phyloP scores from a whole-genome alignment of 2,888 invertebrate genomes.

The Serripes groenlandicus region DNA sequence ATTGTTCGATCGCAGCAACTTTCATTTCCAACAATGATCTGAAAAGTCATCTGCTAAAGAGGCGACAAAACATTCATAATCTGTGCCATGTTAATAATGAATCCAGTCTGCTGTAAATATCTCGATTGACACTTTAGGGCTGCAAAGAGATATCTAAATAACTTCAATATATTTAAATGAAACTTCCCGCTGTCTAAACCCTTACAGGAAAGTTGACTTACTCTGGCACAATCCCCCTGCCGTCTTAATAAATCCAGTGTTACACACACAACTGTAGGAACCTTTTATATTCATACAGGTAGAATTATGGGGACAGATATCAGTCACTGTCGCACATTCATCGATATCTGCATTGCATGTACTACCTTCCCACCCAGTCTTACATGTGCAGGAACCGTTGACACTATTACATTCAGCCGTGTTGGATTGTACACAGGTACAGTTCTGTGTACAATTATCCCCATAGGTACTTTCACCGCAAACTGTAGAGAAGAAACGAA shows the following conservation, averaged over 20 bases:
- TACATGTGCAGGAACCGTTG: conserved; percentile 63
- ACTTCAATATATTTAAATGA: too few species aligned
- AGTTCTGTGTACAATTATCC: conserved; percentile 55
- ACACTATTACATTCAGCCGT: conserved; percentile 49
- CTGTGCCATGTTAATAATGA: too few species aligned
- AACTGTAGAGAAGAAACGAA: conserved; percentile 34
- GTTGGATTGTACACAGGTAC: conserved; percentile 54
- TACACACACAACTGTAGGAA: conserved; percentile 61
- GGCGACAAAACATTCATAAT: too few species aligned
- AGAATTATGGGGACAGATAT: conserved; percentile 50
- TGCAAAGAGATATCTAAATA: too few species aligned
- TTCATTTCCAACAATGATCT: too few species aligned
- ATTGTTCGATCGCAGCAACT: too few species aligned
- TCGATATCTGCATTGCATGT: conserved; percentile 64
- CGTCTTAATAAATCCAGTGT: conserved; percentile 44
- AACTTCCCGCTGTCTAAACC: too few species aligned
- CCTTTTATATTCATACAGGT: conserved; percentile 62
- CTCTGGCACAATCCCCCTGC: not conserved
- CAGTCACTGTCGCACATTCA: conserved; percentile 56
- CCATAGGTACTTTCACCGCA: conserved; percentile 63
- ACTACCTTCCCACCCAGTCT: conserved; percentile 61
- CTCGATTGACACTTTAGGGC: too few species aligned
- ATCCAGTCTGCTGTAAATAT: too few species aligned
- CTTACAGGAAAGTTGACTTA: too few species aligned
- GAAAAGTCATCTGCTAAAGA: too few species aligned